A percentile compares a stretch with the other conserved stretches of the same genome.
Evolutionary conservation across 2,797 vertebrate genomes (phyloP).

Genomic region (Sebastes steindachneri): DNA sequence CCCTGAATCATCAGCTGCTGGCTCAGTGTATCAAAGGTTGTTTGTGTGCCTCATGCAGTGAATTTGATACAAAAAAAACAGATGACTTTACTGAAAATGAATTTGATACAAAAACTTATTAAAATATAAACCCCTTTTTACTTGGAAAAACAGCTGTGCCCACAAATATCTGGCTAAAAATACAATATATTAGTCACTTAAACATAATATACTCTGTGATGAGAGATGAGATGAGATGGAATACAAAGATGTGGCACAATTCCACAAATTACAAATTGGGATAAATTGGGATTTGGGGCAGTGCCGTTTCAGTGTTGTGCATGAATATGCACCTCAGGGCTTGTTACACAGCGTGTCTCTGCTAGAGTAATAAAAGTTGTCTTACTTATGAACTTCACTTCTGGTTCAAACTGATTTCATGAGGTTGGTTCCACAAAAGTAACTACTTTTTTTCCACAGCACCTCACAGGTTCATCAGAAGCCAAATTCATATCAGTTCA

Average conservation of each 20-base stretch:
- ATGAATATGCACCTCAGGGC: not conserved
- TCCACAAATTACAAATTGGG: not conserved
- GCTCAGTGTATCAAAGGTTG: not conserved
- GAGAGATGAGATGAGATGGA: not conserved
- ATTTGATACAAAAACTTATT: not conserved
- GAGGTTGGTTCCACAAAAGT: not conserved
- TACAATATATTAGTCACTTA: not conserved
- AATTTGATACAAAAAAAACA: not conserved
- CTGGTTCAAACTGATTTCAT: not conserved
- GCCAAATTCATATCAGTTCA: not conserved
- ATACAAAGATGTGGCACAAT: not conserved
- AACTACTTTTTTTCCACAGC: not conserved
- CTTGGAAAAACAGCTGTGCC: not conserved
- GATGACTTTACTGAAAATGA: not conserved
- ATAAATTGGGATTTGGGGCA: not conserved
- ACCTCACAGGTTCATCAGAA: not conserved
- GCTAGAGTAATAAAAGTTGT: not conserved
- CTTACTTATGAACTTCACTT: not conserved
- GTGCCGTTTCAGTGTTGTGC: not conserved
- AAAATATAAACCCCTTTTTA: not conserved
- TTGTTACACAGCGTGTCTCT: not conserved
- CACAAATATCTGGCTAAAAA: not conserved
- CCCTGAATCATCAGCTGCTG: not conserved
- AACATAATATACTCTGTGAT: not conserved
- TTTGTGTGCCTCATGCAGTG: not conserved